A percentile compares a stretch with the other conserved stretches of the same genome.
phyloP scores from a whole-genome alignment of 2,797 vertebrate species.

The Aeoliscus strigatus region DNA sequence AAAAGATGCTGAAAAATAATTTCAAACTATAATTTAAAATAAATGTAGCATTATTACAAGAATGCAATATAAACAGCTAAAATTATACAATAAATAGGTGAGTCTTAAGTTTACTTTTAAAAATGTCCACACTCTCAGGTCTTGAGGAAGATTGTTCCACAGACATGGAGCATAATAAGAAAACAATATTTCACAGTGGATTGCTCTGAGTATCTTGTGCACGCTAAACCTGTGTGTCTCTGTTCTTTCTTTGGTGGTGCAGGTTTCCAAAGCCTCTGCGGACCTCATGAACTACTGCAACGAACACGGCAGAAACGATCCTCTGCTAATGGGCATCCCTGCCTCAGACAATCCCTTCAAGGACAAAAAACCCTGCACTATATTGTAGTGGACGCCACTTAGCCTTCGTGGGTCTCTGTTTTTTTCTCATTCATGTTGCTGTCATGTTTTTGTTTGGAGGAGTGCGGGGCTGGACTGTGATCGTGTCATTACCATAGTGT shows the following conservation, averaged over 20 bases:
- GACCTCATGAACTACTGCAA: constrained; percentile 95
- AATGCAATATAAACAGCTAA: too few relatives aligned
- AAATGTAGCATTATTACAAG: too few relatives aligned
- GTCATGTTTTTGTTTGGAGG: constrained; percentile 46
- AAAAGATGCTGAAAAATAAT: too few relatives aligned
- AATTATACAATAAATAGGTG: too few relatives aligned
- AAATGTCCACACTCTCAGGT: too few relatives aligned
- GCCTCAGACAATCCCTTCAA: constrained; percentile 98
- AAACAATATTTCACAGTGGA: too few relatives aligned
- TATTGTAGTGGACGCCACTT: constrained; percentile 80
- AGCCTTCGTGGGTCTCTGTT: constrained; percentile 27
- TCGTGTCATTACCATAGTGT: constrained; percentile 36
- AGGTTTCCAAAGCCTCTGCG: constrained; percentile 94
- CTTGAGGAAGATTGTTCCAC: too few relatives aligned
- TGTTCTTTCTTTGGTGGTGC: constrained; percentile 5
- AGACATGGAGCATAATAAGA: too few relatives aligned
- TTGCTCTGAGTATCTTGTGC: too few relatives aligned
- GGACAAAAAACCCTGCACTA: constrained; percentile 94
- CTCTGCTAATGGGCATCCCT: constrained; percentile 87
- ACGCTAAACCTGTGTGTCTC: too few relatives aligned
- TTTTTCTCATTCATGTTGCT: constrained; percentile 61
- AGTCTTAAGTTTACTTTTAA: too few relatives aligned
- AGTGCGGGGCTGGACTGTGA: constrained; percentile 37
- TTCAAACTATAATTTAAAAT: too few relatives aligned
- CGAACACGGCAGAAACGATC: constrained; percentile 87